Evolutionary conservation across 92 coral and sea anemone species (phyloP).

Genomic region (Porites evermanni): DNA sequence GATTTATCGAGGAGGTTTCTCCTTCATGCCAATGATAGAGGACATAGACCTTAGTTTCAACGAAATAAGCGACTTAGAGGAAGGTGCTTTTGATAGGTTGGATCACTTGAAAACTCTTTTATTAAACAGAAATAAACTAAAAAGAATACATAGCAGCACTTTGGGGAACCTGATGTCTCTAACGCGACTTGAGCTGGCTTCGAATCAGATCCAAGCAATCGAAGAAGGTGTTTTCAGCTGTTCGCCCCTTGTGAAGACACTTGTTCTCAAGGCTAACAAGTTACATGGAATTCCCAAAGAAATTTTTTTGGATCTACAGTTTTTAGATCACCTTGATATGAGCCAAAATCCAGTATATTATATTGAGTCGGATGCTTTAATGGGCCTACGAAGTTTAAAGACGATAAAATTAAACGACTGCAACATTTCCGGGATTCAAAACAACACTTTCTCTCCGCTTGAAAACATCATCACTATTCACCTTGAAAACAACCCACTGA

Average conservation of each 20-base stretch:
- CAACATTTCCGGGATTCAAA: conserved; percentile 45
- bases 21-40: conserved; percentile 22
- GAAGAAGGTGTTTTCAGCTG: conserved; percentile 49
- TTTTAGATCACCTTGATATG: conserved; percentile 59
- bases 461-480: conserved; percentile 18
- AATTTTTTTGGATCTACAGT: conserved; percentile 32
- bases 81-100: conserved; percentile 75
- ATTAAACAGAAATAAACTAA: conserved; percentile 48
- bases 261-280: conserved; percentile 53
- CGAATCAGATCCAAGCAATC: conserved; percentile 47
- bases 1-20: conserved; percentile 57
- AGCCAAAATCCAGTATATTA: conserved; percentile 59
- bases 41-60: conserved; percentile 61
- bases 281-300: conserved; percentile 47
- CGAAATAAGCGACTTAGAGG: conserved; percentile 39
- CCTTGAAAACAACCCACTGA: conserved; percentile 63
- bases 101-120: conserved; percentile 44
- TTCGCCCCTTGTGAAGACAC: conserved; percentile 49
- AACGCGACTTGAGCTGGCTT: conserved; percentile 53
- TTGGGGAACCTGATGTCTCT: conserved; percentile 80
- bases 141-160: conserved; percentile 33
- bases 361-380: conserved; percentile 58
- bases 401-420: conserved; percentile 47
- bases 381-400: conserved; percentile 37
- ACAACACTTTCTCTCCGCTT: conserved; percentile 49